phyloP scores from a whole-genome alignment of 2,113 vertebrate species.

The Pungitius pungitius region DNA sequence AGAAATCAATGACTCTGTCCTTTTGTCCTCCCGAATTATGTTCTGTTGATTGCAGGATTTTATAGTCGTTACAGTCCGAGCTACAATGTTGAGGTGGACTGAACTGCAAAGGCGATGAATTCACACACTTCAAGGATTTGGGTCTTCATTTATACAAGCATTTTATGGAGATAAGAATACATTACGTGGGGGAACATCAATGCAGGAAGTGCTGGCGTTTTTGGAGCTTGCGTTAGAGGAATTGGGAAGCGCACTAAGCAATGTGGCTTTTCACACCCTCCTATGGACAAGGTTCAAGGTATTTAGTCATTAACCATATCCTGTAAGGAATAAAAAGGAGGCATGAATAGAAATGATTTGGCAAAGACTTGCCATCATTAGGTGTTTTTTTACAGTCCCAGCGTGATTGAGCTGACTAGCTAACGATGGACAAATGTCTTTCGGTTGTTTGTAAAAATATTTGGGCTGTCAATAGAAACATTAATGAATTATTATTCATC shows the following conservation, averaged over 20 bases:
- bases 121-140: background rate
- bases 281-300: background rate
- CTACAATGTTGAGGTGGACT: background rate
- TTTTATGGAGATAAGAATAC: background rate
- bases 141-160: background rate
- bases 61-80: background rate
- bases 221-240: background rate
- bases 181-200: background rate
- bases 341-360: background rate
- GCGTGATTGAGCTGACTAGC: no score
- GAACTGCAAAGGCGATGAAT: background rate
- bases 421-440: no score
- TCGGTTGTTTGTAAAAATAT: no score
- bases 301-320: no score
- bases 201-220: background rate
- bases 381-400: no score
- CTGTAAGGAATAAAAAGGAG: no score
- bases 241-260: background rate
- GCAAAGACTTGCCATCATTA: background rate
- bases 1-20: background rate
- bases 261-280: background rate
- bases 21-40: background rate
- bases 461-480: no score
- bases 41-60: slow-evolving; percentile 7
- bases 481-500: no score